Base-by-base conservation (phyloP, 2,888 invertebrate species). In the Helleia helle region DNA sequence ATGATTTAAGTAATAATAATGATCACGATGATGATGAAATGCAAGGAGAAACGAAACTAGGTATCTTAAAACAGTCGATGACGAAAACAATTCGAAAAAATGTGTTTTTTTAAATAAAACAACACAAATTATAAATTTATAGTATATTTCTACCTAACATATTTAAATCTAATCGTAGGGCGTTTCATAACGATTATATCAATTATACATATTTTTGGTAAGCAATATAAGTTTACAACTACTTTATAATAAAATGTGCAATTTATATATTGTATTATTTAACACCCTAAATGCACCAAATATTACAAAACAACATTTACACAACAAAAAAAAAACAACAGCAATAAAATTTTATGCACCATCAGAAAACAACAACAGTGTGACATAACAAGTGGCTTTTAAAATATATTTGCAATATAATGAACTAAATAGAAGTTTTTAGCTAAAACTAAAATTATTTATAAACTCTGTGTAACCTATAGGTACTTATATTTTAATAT, bases 121-220 rank as follows among this genome's bases (percentile, higher is more conserved):
- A n/a, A n/a, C n/a, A n/a, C n/a, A n/a, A n/a, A n/a, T n/a, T n/a
- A n/a, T n/a, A n/a, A n/a, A n/a, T n/a, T n/a, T 18, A 18, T 8
- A 8, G 22, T 34, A 34, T 30, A 39, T 24, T 15, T 24, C 24
- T 14, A 30, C 49, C 56, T 63, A 49, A 50, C 51, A 62, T 61
- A 65, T 48, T 61, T 50, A 46, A 43, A 44, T 53, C 59, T 55
- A 62, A 59, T 57, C 58, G 56, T 62, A 63, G 54, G 55, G 59
- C 46, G 50, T 55, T 51, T 36, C 37, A 42, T 38, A 46, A 47
- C 36, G 12, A 41, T 41, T 43, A n/a, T 34, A 38, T 43, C 30
- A 44, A 38, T 38, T 41, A 36, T 38, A 36, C 8, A 42, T 45
- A 44, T 50, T 49, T 49, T 52, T 52, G 51, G 51, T 49, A 48